Base-by-base conservation (phyloP, 1,140 invertebrate species). In the Oryctes rhinoceros region DNA sequence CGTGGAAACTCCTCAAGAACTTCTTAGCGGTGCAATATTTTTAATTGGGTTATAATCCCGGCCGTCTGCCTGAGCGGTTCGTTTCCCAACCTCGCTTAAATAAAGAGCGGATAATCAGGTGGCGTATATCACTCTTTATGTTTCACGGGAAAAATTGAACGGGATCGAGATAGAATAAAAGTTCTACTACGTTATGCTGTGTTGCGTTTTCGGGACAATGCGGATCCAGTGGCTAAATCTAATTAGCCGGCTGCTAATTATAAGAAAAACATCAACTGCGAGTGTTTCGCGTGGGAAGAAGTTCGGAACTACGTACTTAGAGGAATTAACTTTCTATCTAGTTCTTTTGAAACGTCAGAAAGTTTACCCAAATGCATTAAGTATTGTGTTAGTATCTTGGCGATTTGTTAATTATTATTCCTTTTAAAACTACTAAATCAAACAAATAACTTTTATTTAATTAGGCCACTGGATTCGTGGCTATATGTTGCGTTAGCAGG, bases 41-140 rank as follows among this genome's bases (percentile, higher is more conserved):
- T 59, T 59, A 59, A 59, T 59, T 59, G 53, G 53, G 53, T 59
- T 59, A 59, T 59, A 59, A 59, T 59, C 53, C 53, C 53, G 5
- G 6, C 53, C 53, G 53, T 59, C 53, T 15, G 18, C 13, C 15
- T 4, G 53, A 59, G 53, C 6, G 53, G 53, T 59, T 18, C 53
- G 53, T 59, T 59, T 59, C 18, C 18, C 53, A 59, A 6, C 53
- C 5, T n/a, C 15, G 53, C 53, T 59, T n/a, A 59, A 59, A 59
- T 59, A 59, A 59, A 59, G 53, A 59, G n/a, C 53, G 18, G 53
- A 59, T 59, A 59, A 59, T 59, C 53, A 59, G 53, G 53, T 59
- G 53, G 53, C n/a, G 18, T 59, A 18, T 59, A 59, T 59, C 53
- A 59, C 15, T 18, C 53, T 13, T 6, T n/a, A 18, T 6, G 53